Evolutionary conservation across 1,140 invertebrate species (phyloP).

Genomic region (Pogonomyrmex barbatus): DNA sequence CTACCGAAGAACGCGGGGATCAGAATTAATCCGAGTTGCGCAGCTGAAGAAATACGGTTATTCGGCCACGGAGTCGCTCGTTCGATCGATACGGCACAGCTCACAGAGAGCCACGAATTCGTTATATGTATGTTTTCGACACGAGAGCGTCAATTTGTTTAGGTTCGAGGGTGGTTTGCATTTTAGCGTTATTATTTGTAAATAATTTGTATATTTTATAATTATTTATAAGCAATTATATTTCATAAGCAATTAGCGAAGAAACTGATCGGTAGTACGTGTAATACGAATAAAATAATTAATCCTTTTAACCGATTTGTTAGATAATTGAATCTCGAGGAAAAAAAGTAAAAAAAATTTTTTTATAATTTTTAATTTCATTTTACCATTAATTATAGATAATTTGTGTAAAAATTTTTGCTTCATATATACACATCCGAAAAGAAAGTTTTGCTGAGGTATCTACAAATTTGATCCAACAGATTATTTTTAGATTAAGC

Average conservation of each 20-base stretch:
- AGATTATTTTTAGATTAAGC: too few species aligned
- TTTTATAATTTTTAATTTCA: neutral
- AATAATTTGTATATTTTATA: neutral
- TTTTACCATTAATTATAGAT: neutral
- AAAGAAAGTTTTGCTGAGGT: too few species aligned
- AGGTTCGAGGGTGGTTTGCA: neutral
- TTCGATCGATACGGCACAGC: constrained; percentile 46
- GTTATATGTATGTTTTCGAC: constrained; percentile 41
- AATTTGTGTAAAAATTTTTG: neutral
- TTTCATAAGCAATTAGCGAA: neutral
- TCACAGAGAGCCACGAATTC: constrained; percentile 37
- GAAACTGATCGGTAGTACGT: neutral
- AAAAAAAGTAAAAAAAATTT: neutral
- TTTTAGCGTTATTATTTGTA: neutral
- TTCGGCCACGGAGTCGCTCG: constrained; percentile 53
- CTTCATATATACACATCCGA: too few species aligned
- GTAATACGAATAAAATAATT: neutral
- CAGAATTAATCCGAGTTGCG: constrained; percentile 52
- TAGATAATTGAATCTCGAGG: neutral
- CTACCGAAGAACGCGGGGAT: neutral
- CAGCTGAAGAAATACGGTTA: constrained; percentile 57
- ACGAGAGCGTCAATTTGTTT: neutral
- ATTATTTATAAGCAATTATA: neutral
- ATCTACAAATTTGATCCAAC: too few species aligned
- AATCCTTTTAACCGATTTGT: neutral